phyloP scores from a whole-genome alignment of 2,888 invertebrate genomes.

The Coronaproctus castanopsis region DNA sequence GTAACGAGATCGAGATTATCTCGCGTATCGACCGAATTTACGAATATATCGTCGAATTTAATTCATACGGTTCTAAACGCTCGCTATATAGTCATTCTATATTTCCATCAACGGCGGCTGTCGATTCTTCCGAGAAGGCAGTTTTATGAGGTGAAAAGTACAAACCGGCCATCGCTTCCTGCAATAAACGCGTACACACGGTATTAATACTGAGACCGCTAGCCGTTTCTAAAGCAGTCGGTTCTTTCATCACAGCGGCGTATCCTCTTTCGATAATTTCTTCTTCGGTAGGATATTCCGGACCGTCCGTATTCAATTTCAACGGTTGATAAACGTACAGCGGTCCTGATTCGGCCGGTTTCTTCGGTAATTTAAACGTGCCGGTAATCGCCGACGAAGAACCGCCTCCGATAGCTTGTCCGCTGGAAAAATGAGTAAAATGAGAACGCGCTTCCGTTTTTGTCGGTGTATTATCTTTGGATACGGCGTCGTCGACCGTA shows the following conservation, averaged over 20 bases:
- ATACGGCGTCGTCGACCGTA: too few species aligned
- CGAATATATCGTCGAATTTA: too few species aligned
- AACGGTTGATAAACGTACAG: slow-evolving; percentile 45
- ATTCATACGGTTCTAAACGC: too few species aligned
- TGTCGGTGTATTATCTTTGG: slow-evolving; percentile 38
- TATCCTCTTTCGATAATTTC: slow-evolving; percentile 48
- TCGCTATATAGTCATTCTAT: too few species aligned
- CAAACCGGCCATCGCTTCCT: slow-evolving; percentile 10
- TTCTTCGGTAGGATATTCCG: slow-evolving; percentile 40
- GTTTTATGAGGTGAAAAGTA: slow-evolving; percentile 5
- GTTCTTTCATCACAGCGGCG: slow-evolving; percentile 49
- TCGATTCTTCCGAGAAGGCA: too few species aligned
- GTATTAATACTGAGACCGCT: slow-evolving; percentile 45
- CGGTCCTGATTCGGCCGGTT: slow-evolving; percentile 59
- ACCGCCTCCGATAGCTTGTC: slow-evolving; percentile 32
- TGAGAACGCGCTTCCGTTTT: slow-evolving; percentile 12
- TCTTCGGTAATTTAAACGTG: slow-evolving; percentile 38
- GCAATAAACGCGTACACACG: slow-evolving; percentile 8
- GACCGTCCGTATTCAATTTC: slow-evolving; percentile 45
- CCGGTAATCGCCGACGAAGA: slow-evolving; percentile 33
- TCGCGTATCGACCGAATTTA: too few species aligned
- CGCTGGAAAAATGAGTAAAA: slow-evolving; percentile 57
- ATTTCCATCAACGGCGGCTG: too few species aligned
- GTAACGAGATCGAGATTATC: too few species aligned
- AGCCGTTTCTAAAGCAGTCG: slow-evolving; percentile 53